These are phyloP conservation scores for Leptinotarsa tumamoca DNA, from an alignment of 2,888 invertebrate species.

Conservation along the genomic window DNA sequence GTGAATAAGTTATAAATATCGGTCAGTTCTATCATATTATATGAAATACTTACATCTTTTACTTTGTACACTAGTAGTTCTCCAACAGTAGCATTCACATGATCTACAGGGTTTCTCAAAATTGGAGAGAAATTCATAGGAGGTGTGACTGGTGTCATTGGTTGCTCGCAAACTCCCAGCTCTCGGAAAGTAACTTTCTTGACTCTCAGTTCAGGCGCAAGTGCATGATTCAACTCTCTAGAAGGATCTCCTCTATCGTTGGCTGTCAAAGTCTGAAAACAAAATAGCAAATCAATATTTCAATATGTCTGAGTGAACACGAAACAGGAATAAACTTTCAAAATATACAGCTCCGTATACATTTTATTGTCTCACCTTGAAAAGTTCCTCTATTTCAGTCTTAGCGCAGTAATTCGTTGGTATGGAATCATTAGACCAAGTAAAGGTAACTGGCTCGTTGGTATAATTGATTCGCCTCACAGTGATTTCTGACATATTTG, in stretches of 20 bases:
- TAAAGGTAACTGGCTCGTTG: conserved; percentile 75
- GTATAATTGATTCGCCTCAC: conserved; percentile 75
- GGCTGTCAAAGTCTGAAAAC: conserved; percentile 67
- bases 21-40: neutral
- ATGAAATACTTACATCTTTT: conserved; percentile 73
- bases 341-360: no score
- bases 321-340: conserved; percentile 10
- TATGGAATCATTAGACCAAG: conserved; percentile 89
- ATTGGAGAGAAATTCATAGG: conserved; percentile 79
- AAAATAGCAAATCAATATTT: conserved; percentile 25
- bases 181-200: conserved; percentile 76
- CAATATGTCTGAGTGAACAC: neutral
- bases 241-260: conserved; percentile 73
- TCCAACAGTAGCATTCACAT: conserved; percentile 84
- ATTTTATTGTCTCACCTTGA: conserved; percentile 69
- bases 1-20: neutral
- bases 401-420: conserved; percentile 84
- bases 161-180: conserved; percentile 76
- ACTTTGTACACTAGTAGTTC: conserved; percentile 85
- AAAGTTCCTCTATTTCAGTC: conserved; percentile 77
- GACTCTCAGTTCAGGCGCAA: conserved; percentile 76
- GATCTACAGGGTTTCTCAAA: conserved; percentile 87
- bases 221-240: conserved; percentile 70
- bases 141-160: conserved; percentile 60
- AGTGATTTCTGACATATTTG: conserved; percentile 74